Percentiles rank a stretch among this genome's conserved stretches.
Evolutionary conservation across 2,113 vertebrate genomes (phyloP).

Genomic region (Thoracochromis brauschi): DNA sequence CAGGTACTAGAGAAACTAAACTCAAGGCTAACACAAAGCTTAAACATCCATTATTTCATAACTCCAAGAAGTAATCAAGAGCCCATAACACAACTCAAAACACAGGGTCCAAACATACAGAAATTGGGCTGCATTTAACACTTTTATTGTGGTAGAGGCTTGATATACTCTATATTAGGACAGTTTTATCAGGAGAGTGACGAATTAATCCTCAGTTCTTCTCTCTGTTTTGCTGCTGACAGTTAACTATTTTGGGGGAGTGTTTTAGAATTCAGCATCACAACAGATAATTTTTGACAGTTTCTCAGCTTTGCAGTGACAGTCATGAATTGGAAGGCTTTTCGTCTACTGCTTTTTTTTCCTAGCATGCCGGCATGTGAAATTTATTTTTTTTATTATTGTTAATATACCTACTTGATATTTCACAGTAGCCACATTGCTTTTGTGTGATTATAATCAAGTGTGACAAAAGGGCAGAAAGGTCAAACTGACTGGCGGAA

Average conservation of each 20-base stretch:
- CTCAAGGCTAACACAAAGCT: not conserved
- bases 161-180: not conserved
- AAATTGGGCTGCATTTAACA: not conserved
- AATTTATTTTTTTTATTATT: not conserved
- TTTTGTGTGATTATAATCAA: not conserved
- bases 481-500: not conserved
- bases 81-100: not conserved
- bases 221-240: not conserved
- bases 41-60: not conserved
- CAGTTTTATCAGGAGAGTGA: not conserved
- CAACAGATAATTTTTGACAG: not conserved
- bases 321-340: not conserved
- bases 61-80: not conserved
- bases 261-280: not conserved
- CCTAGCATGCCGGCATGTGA: not conserved
- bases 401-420: constrained; percentile 11
- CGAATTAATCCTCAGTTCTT: not conserved
- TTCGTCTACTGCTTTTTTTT: not conserved
- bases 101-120: not conserved
- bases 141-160: not conserved
- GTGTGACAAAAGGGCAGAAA: not conserved
- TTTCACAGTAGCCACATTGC: not conserved
- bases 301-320: not conserved
- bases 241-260: not conserved
- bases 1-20: not conserved